Evolutionary conservation across 2,888 invertebrate genomes (phyloP), one percentile per base, ranked within the genome.

Genomic region (Amorpha juglandis): DNA sequence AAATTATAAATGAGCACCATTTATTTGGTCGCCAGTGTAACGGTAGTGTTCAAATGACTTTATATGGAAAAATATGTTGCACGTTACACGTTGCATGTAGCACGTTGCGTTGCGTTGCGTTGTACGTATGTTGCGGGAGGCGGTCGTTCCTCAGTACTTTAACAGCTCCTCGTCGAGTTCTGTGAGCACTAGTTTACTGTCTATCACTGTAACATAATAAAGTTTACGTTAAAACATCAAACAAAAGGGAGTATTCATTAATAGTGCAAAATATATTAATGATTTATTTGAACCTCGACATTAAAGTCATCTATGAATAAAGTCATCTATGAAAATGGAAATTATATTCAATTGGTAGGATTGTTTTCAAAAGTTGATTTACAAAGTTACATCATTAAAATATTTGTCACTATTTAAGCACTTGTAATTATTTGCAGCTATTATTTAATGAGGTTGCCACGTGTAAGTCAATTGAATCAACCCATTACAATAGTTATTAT

Each of bases 171-270:
- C 90, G 75, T 89, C 90, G 68, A 90, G 78, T 65, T 90, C 90
- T 67, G 90, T 83, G 80, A 92, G 91, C 83, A 90, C 89, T 78
- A 87, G 71, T 80, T 92, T 92, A 92, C 90, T 91, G 92, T 91
- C 92, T 89, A 91, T 92, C 92, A 80, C 92, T 92, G 89, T 3
- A 85, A 88, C 70, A 66, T 48, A 21, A 67, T 69, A 65, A 6
- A 65, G 50, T n/a, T 51, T 6, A 2, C 35, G 8, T 38, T 63
- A 21, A 0, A 14, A 21, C 14, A 16, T 38, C 0, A 6, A 27
- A 48, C 16, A 16, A 6, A 48, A 0, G 0, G 6, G n/a, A 16
- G 7, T 8, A 1, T 8, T 16, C 9, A 12, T 6, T 38, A 12
- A 45, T 4, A 4, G 45, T 45, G 4, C 14, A 12, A 12, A 45